These are phyloP conservation scores for Morpho deidamia DNA, from an alignment of 2,888 invertebrate species.

Conservation along the genomic window DNA sequence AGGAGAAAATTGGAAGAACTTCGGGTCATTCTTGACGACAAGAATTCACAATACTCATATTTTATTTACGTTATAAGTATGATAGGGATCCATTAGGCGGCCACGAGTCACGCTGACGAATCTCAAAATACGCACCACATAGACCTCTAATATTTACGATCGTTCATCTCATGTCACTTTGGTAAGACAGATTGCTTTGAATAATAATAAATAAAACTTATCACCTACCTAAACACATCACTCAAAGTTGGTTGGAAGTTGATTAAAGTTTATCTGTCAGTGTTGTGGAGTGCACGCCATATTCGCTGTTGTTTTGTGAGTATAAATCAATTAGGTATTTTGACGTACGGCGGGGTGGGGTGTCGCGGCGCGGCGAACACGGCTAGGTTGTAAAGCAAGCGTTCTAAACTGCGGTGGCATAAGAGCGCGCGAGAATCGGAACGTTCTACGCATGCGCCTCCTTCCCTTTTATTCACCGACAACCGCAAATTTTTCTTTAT, in stretches of 20 bases:
- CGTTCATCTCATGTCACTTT: conserved; percentile 56
- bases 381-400: conserved; percentile 38
- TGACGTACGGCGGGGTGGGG: conserved; percentile 44
- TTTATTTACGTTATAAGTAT: conserved; percentile 29
- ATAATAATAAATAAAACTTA: conserved; percentile 25
- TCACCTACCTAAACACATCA: conserved; percentile 36
- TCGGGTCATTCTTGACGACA: not conserved
- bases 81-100: conserved; percentile 40
- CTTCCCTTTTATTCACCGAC: conserved; percentile 11
- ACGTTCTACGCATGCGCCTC: conserved; percentile 42
- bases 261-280: conserved; percentile 15
- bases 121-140: conserved; percentile 34
- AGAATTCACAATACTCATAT: conserved; percentile 22
- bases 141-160: conserved; percentile 54
- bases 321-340: conserved; percentile 65
- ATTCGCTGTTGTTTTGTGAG: conserved; percentile 28
- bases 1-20: too few relatives aligned
- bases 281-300: conserved; percentile 21
- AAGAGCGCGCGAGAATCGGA: conserved; percentile 20
- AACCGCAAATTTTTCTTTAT: conserved; percentile 65
- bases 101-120: conserved; percentile 37
- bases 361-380: conserved; percentile 30
- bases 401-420: conserved; percentile 47
- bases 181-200: conserved; percentile 41
- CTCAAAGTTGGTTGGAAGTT: conserved; percentile 28